Evolutionary conservation across 2,113 vertebrate species (phyloP).

Genomic region (Esox niger): DNA sequence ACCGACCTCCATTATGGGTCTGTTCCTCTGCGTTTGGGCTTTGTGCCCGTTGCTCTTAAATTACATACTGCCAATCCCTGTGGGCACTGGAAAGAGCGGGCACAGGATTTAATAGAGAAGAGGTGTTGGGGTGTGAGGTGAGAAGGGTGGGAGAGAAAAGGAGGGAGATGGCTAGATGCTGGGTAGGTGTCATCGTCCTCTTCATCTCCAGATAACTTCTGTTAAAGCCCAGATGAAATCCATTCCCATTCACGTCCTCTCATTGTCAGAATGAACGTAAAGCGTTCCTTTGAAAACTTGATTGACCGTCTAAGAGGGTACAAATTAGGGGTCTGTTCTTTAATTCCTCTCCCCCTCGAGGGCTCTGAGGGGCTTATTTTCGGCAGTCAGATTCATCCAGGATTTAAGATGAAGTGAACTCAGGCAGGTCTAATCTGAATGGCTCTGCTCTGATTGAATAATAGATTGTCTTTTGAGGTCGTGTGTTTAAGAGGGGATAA

Average conservation of each 20-base stretch:
- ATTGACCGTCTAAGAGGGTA: slow-evolving; percentile 73
- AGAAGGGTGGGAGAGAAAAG: slow-evolving; percentile 33
- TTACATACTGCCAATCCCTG: slow-evolving; percentile 79
- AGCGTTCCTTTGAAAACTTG: slow-evolving; percentile 74
- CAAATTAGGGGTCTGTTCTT: slow-evolving; percentile 74
- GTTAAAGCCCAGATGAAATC: slow-evolving; percentile 72
- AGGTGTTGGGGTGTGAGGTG: slow-evolving; percentile 64
- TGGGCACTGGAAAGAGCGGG: slow-evolving; percentile 69
- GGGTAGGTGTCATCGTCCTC: slow-evolving; percentile 28
- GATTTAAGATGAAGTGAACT: slow-evolving; percentile 95
- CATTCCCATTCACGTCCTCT: slow-evolving; percentile 70
- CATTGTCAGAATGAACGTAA: slow-evolving; percentile 78
- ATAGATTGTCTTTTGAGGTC: slow-evolving; percentile 91
- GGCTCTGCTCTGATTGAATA: slow-evolving; percentile 99
- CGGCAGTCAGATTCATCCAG: slow-evolving; percentile 76
- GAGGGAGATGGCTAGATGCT: slow-evolving; percentile 3
- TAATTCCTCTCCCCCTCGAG: slow-evolving; percentile 68
- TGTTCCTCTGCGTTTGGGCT: slow-evolving; percentile 73
- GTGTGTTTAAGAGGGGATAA: slow-evolving; percentile 99
- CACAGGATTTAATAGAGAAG: slow-evolving; percentile 64
- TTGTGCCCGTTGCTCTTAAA: slow-evolving; percentile 79
- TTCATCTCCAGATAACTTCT: slow-evolving; percentile 72
- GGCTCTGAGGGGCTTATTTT: slow-evolving; percentile 72
- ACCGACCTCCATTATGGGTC: slow-evolving; percentile 71
- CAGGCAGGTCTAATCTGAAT: slow-evolving; percentile 84